These are phyloP conservation scores for Myanophis thanlyinensis DNA, from an alignment of 2,113 vertebrate species.

Conservation along the genomic window DNA sequence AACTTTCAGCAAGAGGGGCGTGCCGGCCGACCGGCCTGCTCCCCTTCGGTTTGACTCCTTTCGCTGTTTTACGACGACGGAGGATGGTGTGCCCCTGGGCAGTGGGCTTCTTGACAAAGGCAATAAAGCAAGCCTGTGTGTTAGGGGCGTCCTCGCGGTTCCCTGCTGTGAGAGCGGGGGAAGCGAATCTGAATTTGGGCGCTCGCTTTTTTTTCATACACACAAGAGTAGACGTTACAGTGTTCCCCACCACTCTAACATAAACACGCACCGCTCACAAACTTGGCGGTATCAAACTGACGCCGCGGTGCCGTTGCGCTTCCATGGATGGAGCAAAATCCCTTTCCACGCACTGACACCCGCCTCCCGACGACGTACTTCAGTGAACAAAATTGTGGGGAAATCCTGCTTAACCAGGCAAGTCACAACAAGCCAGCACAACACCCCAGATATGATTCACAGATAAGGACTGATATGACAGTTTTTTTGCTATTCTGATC, in stretches of 20 bases:
- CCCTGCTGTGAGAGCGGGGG: no score
- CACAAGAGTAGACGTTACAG: neutral
- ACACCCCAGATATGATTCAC: slow-evolving; percentile 13
- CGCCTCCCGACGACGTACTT: neutral
- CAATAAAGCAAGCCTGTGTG: neutral
- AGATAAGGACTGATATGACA: neutral
- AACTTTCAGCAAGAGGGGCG: neutral
- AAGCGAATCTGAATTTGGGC: neutral
- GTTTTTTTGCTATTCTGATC: neutral
- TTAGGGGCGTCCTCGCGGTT: neutral
- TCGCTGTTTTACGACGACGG: neutral
- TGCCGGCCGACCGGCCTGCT: neutral
- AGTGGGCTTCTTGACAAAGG: neutral
- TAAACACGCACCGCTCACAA: neutral
- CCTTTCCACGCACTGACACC: neutral
- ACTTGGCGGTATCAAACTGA: neutral
- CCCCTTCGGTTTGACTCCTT: neutral
- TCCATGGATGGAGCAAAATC: neutral
- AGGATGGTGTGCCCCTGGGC: neutral
- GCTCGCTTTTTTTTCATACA: neutral
- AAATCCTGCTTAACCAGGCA: slow-evolving; percentile 43
- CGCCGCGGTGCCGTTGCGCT: neutral
- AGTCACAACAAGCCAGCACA: slow-evolving; percentile 47
- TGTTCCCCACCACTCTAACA: neutral
- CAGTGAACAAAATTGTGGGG: slow-evolving; percentile 22